Evolutionary conservation across 2,888 invertebrate species (phyloP).

Genomic region (Limnephilus lunatus): DNA sequence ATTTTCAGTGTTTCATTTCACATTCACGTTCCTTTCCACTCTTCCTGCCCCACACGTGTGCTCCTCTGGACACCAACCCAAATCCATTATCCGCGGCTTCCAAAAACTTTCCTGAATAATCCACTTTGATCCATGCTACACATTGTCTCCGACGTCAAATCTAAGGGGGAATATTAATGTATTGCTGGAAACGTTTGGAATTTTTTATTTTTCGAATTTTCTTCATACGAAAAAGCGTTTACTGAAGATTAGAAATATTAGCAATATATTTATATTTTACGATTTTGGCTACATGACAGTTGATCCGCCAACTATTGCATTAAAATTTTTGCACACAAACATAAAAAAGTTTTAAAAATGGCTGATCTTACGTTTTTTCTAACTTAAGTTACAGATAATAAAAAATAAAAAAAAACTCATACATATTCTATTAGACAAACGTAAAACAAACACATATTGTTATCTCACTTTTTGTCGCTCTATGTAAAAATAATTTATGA

Average conservation of each 20-base stretch:
- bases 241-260: background rate
- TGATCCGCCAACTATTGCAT: too few relatives aligned
- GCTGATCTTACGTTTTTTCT: too few relatives aligned
- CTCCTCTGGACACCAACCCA: background rate
- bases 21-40: background rate
- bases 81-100: background rate
- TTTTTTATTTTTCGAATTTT: slow-evolving; percentile 3
- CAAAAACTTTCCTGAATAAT: background rate
- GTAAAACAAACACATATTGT: too few relatives aligned
- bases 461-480: too few relatives aligned
- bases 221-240: background rate
- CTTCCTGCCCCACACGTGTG: background rate
- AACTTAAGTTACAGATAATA: too few relatives aligned
- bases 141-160: background rate
- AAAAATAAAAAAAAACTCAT: too few relatives aligned
- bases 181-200: slow-evolving; percentile 9
- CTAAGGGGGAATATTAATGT: background rate
- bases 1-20: slow-evolving; percentile 2
- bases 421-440: too few relatives aligned
- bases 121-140: background rate
- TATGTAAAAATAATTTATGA: too few relatives aligned
- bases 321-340: too few relatives aligned
- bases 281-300: too few relatives aligned
- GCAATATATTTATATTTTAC: background rate
- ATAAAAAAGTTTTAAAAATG: too few relatives aligned